These are phyloP conservation scores for Muricea muricata DNA, from an alignment of 92 coral and sea anemone genomes.

Conservation along the genomic window DNA sequence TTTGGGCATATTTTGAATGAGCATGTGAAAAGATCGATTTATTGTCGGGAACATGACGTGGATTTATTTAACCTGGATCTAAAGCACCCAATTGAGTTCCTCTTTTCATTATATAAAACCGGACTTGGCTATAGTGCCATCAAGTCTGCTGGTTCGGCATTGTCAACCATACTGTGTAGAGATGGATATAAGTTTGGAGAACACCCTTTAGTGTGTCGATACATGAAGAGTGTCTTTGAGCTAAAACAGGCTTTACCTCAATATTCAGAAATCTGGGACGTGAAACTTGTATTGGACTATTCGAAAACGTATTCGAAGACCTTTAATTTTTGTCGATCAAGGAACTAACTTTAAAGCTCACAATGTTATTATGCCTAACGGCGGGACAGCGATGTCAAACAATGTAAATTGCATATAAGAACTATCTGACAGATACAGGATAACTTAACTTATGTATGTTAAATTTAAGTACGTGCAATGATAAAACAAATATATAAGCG, in stretches of 20 bases:
- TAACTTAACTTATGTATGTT: too few relatives aligned
- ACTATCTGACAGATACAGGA: too few relatives aligned
- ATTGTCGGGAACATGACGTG: neutral
- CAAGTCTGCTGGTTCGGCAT: slow-evolving; percentile 60
- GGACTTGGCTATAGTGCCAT: slow-evolving; percentile 62
- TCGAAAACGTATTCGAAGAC: slow-evolving; percentile 4
- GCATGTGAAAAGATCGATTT: slow-evolving; percentile 17
- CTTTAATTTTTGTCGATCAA: slow-evolving; percentile 38
- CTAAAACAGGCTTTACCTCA: slow-evolving; percentile 60
- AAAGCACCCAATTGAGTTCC: too few relatives aligned
- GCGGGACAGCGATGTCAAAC: slow-evolving; percentile 54
- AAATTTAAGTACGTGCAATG: too few relatives aligned
- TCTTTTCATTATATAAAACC: slow-evolving; percentile 13
- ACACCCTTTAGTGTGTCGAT: slow-evolving; percentile 48
- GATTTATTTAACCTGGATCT: too few relatives aligned
- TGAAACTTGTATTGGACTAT: slow-evolving; percentile 50
- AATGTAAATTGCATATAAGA: slow-evolving; percentile 16
- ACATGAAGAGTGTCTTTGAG: too few relatives aligned
- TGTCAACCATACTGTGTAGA: slow-evolving; percentile 49
- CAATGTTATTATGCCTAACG: slow-evolving; percentile 55
- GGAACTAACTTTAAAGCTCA: slow-evolving; percentile 53
- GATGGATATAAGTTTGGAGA: too few relatives aligned
- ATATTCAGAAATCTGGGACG: too few relatives aligned
- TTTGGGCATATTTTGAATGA: neutral
- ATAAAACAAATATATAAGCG: too few relatives aligned